Conservation (phyloP, 2,113 vertebrate species). For the Geococcyx californianus region DNA sequence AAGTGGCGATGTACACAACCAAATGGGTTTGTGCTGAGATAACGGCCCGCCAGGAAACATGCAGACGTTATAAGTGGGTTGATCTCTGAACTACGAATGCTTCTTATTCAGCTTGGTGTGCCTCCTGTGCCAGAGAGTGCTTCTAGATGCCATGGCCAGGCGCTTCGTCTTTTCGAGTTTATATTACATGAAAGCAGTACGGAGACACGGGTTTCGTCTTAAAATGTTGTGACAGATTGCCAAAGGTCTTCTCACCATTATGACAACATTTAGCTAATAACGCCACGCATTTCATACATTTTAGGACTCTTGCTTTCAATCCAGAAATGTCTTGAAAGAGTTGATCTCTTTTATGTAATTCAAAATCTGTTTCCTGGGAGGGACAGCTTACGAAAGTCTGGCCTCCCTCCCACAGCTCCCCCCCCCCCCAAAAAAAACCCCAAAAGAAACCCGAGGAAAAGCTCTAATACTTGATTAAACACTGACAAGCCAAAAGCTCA, state of each 20-base stretch:
- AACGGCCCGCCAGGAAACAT: background rate
- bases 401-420: too few relatives aligned
- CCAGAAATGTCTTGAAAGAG: background rate
- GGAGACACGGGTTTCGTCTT: background rate
- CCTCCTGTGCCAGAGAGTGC: background rate
- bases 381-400: background rate
- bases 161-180: background rate
- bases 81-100: constrained; percentile 13
- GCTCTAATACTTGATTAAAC: background rate
- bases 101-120: background rate
- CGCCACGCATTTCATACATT: background rate
- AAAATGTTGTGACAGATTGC: background rate
- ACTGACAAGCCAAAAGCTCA: background rate
- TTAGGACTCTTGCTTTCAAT: background rate
- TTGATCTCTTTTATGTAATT: background rate
- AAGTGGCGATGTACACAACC: constrained; percentile 22
- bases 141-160: background rate
- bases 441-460: background rate
- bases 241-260: background rate
- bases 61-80: background rate
- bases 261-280: background rate
- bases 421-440: background rate
- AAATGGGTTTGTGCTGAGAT: constrained; percentile 46
- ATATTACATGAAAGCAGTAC: background rate
- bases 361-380: background rate